phyloP scores from a whole-genome alignment of 2,113 vertebrate species.

The Colinus virginianus region DNA sequence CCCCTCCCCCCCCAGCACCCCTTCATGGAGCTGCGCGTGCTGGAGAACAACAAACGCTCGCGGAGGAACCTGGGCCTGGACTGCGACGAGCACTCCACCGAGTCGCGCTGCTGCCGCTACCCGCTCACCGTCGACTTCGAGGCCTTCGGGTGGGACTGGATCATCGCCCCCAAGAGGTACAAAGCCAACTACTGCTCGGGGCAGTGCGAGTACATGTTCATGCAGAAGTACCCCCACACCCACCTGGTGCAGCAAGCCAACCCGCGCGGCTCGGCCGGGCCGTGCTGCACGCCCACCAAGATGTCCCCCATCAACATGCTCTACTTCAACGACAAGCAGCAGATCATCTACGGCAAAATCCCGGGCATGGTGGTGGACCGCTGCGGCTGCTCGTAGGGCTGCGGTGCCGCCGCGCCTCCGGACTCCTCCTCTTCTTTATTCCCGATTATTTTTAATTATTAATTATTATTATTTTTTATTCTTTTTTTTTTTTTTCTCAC shows the following conservation, averaged over 20 bases:
- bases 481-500: neutral
- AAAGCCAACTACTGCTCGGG: constrained; percentile 99
- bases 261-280: constrained; percentile 93
- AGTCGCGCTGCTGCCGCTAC: constrained; percentile 97
- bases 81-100: constrained; percentile 96
- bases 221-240: constrained; percentile 99
- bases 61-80: constrained; percentile 95
- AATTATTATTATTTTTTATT: neutral
- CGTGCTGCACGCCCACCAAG: constrained; percentile 98
- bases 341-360: constrained; percentile 99
- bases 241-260: constrained; percentile 98
- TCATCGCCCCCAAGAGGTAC: constrained; percentile 97
- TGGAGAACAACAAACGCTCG: constrained; percentile 95
- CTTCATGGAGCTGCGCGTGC: constrained; percentile 96
- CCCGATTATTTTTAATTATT: neutral
- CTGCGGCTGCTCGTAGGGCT: constrained; percentile 93
- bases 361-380: constrained; percentile 98
- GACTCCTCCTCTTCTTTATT: neutral
- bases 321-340: constrained; percentile 99
- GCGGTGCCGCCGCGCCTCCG: no score
- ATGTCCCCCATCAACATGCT: constrained; percentile 99
- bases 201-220: constrained; percentile 99
- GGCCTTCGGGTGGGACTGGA: constrained; percentile 99
- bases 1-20: constrained; percentile 83
- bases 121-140: constrained; percentile 98